These are phyloP conservation scores for Platerodrilus igneus DNA, from an alignment of 2,888 invertebrate species.

Conservation along the genomic window DNA sequence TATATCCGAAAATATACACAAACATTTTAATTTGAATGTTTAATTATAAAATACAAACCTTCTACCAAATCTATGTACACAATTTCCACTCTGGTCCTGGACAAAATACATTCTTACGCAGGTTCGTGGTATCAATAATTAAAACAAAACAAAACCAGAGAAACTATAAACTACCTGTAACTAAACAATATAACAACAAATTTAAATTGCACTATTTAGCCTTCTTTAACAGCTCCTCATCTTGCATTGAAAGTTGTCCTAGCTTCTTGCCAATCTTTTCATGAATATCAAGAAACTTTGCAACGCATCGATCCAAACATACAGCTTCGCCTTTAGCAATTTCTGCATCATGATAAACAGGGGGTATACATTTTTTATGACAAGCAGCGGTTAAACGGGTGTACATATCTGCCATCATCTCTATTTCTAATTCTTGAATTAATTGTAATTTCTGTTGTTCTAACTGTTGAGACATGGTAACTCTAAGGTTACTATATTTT, in stretches of 20 bases:
- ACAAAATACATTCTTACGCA: too few species aligned
- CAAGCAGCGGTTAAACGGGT: constrained; percentile 89
- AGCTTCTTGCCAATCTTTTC: constrained; percentile 96
- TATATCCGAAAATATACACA: too few species aligned
- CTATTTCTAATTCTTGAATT: constrained; percentile 94
- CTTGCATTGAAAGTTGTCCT: constrained; percentile 86
- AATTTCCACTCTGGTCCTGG: too few species aligned
- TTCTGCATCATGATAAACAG: constrained; percentile 88
- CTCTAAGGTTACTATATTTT: constrained; percentile 39
- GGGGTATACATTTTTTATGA: constrained; percentile 94
- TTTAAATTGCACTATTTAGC: too few species aligned
- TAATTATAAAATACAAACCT: too few species aligned
- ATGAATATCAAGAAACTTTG: constrained; percentile 97
- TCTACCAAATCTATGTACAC: too few species aligned
- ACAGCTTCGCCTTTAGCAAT: constrained; percentile 96
- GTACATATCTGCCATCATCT: constrained; percentile 99
- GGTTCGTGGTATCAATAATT: too few species aligned
- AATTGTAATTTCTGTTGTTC: constrained; percentile 81
- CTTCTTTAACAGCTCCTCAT: constrained; percentile 68
- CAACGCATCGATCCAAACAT: constrained; percentile 96
- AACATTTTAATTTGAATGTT: too few species aligned
- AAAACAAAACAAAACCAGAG: too few species aligned
- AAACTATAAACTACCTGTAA: too few species aligned
- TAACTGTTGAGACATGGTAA: constrained; percentile 39
- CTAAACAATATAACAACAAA: too few species aligned